Evolutionary conservation across 2,113 vertebrate species (phyloP), one percentile per base, ranked within the genome.

Genomic region (Rhegmatorhina hoffmannsi): DNA sequence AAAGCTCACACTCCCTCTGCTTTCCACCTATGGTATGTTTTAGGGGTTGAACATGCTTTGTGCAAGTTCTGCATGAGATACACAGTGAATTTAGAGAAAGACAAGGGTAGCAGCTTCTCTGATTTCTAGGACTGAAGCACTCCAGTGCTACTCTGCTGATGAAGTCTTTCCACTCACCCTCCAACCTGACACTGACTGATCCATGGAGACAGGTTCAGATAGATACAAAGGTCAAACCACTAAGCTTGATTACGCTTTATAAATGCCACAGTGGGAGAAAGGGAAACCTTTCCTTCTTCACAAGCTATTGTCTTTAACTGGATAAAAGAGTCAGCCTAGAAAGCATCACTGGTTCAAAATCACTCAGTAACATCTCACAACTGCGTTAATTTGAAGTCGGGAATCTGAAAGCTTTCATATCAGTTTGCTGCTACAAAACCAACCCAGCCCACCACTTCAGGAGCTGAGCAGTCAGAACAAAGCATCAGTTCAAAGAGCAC

Each of bases 401-500:
- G 58, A 89, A 77, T 91, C 88, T 47, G 74, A 93, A 95, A 78
- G 89, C 81, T 91, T 90, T 83, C 47, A 18, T 56, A 74, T 87
- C 70, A 67, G 50, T 66, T 88, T 78, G 36, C 58, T 58, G 94
- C 94, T 93, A 72, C 77, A 89, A 92, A 89, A 63, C 25, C 63
- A 91, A 53, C 25, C 34, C 92, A 82, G 62, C 56, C 64, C 47
- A 62, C n/a, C 73, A 88, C 91, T 95, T 72, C 90, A 94, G 96
- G 68, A 95, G 85, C 85, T 50, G 70, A 93, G 96, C 33, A 56
- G 94, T 92, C 94, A 76, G 72, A 94, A 67, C 78, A 92, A 69
- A 81, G 84, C 85, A 50, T 84, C 92, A 89, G 74, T 69, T 86
- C 84, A 84, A 95, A 83, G 66, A 94, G 86, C 90, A 86, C 83